A percentile compares a stretch with the other conserved stretches of the same genome.
Evolutionary conservation across 2,888 invertebrate species (phyloP).

Genomic region (Lucinisca nassula): DNA sequence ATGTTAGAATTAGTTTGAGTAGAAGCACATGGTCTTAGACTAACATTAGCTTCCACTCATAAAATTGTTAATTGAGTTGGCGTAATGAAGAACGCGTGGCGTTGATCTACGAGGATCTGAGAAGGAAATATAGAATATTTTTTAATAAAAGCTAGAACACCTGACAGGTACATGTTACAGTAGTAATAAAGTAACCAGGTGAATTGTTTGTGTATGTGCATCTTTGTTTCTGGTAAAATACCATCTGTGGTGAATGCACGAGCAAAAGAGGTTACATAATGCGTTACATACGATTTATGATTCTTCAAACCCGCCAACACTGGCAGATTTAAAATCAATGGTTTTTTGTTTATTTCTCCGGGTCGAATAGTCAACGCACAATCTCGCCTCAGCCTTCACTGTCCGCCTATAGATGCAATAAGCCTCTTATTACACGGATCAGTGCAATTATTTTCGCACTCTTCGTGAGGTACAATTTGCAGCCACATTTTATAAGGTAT

Average conservation of each 20-base stretch:
- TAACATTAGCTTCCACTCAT: constrained; percentile 5
- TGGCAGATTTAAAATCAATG: too few species aligned
- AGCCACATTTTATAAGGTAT: background rate
- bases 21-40: background rate
- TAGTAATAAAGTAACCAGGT: background rate
- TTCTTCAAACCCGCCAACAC: too few species aligned
- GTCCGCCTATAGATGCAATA: too few species aligned
- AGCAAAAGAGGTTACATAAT: too few species aligned
- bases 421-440: too few species aligned
- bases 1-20: constrained; percentile 1
- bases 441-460: constrained; percentile 1
- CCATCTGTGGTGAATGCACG: too few species aligned
- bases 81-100: constrained; percentile 2
- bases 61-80: constrained; percentile 9
- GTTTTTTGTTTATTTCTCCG: too few species aligned
- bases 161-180: too few species aligned
- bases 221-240: background rate
- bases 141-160: background rate
- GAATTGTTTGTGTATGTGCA: background rate
- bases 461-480: background rate
- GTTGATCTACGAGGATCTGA: background rate
- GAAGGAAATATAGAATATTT: background rate
- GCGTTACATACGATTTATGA: too few species aligned
- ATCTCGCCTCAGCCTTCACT: too few species aligned
- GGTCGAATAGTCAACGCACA: too few species aligned